A percentile compares a stretch with the other conserved stretches of the same genome.
These are phyloP conservation scores for Podotricha telesiphe DNA, from an alignment of 2,888 invertebrate species.

Conservation along the genomic window DNA sequence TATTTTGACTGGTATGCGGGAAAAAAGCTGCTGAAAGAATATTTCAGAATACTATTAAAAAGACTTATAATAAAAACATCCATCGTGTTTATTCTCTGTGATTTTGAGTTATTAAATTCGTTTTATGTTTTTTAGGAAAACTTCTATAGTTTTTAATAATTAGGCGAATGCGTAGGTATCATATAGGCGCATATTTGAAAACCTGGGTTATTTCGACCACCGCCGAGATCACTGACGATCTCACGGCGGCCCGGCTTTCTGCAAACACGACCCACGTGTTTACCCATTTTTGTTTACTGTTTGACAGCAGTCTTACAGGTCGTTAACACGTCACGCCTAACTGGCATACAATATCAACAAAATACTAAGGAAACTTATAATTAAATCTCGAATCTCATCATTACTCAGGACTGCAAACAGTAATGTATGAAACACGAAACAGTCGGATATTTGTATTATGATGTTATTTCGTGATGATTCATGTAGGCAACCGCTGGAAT, in stretches of 20 bases:
- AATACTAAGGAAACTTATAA: constrained; percentile 50
- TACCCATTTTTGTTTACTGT: constrained; percentile 72
- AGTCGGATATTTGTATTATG: constrained; percentile 56
- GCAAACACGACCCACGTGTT: constrained; percentile 67
- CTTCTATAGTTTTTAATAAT: background rate
- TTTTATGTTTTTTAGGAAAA: background rate
- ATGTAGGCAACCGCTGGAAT: constrained; percentile 18
- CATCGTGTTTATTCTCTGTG: too few relatives aligned
- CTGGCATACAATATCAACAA: constrained; percentile 59
- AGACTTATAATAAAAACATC: too few relatives aligned
- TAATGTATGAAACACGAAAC: constrained; percentile 44
- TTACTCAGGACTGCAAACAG: constrained; percentile 54
- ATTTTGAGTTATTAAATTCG: too few relatives aligned
- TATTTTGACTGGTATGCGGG: too few relatives aligned
- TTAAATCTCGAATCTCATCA: constrained; percentile 63
- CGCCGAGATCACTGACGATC: constrained; percentile 57
- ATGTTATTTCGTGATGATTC: constrained; percentile 37
- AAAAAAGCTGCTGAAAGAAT: too few relatives aligned
- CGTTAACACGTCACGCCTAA: constrained; percentile 78
- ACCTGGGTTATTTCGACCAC: constrained; percentile 54
- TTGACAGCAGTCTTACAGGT: constrained; percentile 83
- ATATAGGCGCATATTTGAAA: background rate
- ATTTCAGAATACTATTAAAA: too few relatives aligned
- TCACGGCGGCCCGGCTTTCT: constrained; percentile 64
- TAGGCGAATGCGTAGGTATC: constrained; percentile 25